Base-by-base conservation (phyloP, 1,140 invertebrate species). In the Subanguina moxae region DNA sequence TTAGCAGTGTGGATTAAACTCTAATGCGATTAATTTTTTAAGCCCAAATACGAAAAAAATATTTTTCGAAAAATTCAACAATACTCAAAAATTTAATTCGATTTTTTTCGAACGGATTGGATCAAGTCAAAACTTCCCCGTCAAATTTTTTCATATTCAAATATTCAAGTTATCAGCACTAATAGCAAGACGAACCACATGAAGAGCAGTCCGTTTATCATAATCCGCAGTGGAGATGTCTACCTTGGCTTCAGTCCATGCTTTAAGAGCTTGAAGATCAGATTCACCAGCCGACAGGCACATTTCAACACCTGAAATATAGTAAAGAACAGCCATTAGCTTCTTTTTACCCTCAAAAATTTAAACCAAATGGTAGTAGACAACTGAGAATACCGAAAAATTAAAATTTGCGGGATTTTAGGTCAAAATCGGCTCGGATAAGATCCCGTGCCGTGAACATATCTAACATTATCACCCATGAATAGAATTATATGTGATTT, bases 121-220 rank as follows among this genome's bases (percentile, higher is more conserved):
- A n/a, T n/a, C n/a, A 65, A 21, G 23, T 64, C 1, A 23, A 64
- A 57, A n/a, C 28, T 17, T 9, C 45, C 23, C 74, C 38, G 0
- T 21, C 19, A 27, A 11, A 66, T 73, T 27, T 23, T 19, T 27
- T 25, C 3, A 69, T 30, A 11, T 25, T 30, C 42, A 48, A 71
- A 27, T 21, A 64, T 72, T 64, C 15, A 58, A 69, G 11, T 70
- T 3, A 1, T 64, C n/a, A n/a, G 46, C 1, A n/a, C 5, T 27
- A 1, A 27, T 62, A 17, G 5, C 7, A 5, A 68, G 23, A 67
- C 73, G 64, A 43, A 82, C 78, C 62, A 83, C 73, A 68, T 83
- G 81, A 1, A 82, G 64, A 1, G 80, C 80, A 0, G 80, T 83
- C 21, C 82, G 61, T 17, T 78, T 76, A 23, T 78, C 72, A 57